Conservation (phyloP, 2,888 invertebrate genomes). For the Ectobius pallidus region DNA sequence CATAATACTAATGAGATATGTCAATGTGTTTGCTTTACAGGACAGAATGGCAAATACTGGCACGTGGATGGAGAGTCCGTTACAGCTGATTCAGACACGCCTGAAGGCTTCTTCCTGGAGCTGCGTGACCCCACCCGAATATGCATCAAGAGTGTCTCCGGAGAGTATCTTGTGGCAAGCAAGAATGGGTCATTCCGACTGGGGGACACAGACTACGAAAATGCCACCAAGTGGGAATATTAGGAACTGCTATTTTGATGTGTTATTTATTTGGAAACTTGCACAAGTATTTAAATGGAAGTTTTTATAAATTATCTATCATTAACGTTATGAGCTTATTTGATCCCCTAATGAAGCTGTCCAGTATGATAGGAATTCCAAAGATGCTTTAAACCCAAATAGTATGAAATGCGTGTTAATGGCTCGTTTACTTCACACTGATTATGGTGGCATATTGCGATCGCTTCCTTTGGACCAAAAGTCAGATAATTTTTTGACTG, state of each 20-base stretch:
- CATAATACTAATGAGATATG: too few relatives aligned
- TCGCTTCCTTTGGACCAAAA: too few relatives aligned
- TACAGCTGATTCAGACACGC: constrained; percentile 81
- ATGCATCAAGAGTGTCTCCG: constrained; percentile 79
- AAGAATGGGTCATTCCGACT: constrained; percentile 91
- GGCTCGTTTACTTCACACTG: too few relatives aligned
- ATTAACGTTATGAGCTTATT: constrained; percentile 3
- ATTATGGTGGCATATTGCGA: too few relatives aligned
- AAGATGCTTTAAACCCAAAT: constrained; percentile 15
- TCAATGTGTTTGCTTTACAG: constrained; percentile 58
- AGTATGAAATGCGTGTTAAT: not conserved
- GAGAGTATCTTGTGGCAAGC: constrained; percentile 83
- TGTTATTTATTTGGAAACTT: constrained; percentile 16
- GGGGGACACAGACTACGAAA: constrained; percentile 75
- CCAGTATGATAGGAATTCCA: constrained; percentile 8
- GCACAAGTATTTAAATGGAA: constrained; percentile 7
- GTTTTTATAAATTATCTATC: not conserved
- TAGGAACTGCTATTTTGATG: constrained; percentile 57
- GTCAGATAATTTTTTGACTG: too few relatives aligned
- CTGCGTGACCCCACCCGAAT: constrained; percentile 91
- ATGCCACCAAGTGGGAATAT: constrained; percentile 94
- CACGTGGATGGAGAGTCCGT: constrained; percentile 87
- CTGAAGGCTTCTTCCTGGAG: constrained; percentile 90
- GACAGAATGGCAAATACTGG: constrained; percentile 94
- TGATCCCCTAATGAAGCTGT: not conserved